phyloP scores from a whole-genome alignment of 2,113 vertebrate species.

The Capreolus pygargus region DNA sequence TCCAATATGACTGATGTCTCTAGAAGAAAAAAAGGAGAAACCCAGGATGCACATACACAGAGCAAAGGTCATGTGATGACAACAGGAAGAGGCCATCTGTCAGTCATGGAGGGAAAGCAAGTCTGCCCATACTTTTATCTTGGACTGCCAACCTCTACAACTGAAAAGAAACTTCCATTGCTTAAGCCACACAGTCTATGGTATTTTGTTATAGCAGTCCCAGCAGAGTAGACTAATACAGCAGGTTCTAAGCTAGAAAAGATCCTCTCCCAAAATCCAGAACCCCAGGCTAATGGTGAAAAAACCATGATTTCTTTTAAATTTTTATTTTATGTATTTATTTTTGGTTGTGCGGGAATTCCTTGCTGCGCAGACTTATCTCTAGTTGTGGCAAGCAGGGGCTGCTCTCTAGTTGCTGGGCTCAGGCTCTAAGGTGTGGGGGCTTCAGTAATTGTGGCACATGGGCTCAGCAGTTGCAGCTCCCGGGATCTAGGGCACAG shows the following conservation, averaged over 20 bases:
- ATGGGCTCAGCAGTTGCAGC: neutral
- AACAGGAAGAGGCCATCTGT: neutral
- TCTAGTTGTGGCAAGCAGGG: neutral
- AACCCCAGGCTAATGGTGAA: neutral
- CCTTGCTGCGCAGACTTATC: fast-evolving
- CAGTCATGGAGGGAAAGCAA: neutral
- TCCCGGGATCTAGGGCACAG: fast-evolving
- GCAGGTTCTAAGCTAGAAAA: neutral
- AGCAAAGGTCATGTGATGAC: neutral
- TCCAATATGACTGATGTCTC: neutral
- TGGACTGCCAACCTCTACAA: neutral
- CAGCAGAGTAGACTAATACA: neutral
- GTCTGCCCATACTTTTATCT: neutral
- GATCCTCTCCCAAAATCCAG: neutral
- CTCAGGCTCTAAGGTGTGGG: neutral
- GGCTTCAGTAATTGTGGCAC: neutral
- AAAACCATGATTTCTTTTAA: neutral
- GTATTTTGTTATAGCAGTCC: neutral
- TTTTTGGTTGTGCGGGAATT: neutral
- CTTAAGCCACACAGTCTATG: neutral
- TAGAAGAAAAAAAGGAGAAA: neutral
- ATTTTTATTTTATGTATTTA: neutral
- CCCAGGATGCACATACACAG: neutral
- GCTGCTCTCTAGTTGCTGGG: neutral
- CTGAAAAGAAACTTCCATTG: neutral